These are phyloP conservation scores for Drosophila punjabiensis DNA, from an alignment of 1,140 invertebrate genomes.

Conservation along the genomic window DNA sequence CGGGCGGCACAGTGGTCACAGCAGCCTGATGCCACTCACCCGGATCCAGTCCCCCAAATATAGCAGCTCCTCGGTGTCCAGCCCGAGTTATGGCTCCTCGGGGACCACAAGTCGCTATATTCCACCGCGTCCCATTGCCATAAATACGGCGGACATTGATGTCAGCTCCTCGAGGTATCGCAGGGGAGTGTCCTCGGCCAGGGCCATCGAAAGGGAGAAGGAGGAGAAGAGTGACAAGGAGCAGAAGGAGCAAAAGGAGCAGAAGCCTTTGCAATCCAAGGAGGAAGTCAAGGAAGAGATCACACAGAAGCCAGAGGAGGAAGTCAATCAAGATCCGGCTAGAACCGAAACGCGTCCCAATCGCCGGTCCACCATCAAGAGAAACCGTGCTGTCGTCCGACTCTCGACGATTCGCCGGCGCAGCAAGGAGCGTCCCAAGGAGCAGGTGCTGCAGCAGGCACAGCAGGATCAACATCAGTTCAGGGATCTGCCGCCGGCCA, in stretches of 20 bases:
- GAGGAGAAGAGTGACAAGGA: background rate
- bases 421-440: constrained; percentile 85
- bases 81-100: constrained; percentile 43
- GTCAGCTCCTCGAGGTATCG: constrained; percentile 89
- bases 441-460: constrained; percentile 19
- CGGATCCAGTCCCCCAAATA: constrained; percentile 86
- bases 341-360: constrained; percentile 46
- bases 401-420: constrained; percentile 88
- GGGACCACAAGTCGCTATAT: constrained; percentile 84
- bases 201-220: constrained; percentile 23
- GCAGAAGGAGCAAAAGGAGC: background rate
- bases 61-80: constrained; percentile 17
- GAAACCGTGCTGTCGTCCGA: constrained; percentile 90
- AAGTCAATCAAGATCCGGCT: constrained; percentile 4
- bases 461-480: constrained; percentile 61
- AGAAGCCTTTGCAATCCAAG: background rate
- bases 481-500: constrained; percentile 63
- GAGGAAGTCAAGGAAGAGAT: constrained; percentile 6
- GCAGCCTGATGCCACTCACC: constrained; percentile 79
- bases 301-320: constrained; percentile 1
- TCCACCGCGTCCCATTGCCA: constrained; percentile 88
- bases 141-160: constrained; percentile 94
- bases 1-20: constrained; percentile 63
- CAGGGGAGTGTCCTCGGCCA: constrained; percentile 61
- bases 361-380: constrained; percentile 88